Evolutionary conservation across 2,797 vertebrate species (phyloP), one percentile per base, ranked within the genome.

Genomic region (Hemitrygon akajei): DNA sequence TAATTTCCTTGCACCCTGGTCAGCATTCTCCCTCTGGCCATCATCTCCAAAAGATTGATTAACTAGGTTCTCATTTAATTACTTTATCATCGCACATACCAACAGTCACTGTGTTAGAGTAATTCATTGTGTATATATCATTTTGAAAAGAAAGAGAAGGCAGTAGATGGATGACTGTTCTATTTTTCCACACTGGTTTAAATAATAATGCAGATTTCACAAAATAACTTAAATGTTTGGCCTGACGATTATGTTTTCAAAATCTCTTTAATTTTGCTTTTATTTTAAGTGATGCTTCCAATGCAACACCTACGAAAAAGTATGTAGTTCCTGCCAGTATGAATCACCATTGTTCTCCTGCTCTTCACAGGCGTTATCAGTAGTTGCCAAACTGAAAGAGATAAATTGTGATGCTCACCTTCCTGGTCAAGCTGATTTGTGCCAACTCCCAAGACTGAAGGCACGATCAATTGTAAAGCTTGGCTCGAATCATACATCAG

Each of bases 311-410:
- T 5, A 84, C 18, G 60, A 66, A 34, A 66, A 66, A 34, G 30
- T n/a, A 34, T 66, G n/a, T 40, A 37, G 79, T 20, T 27, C 47
- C 25, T 56, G 10, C 47, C 25, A 7, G 58, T 87, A n/a, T 63
- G 84, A 66, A 66, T 63, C 58, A 87, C 30, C 14, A 20, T 87
- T 87, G 30, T 66, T 34, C 84, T 60, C 11, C 82, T 30, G 30
- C n/a, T 63, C 30, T 87, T 87, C 84, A 87, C 30, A 14, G 5
- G 27, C 18, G 58, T n/a, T 86, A 58, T 86, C 82, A 86, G 58
- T 56, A 30, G 82, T 86, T 86, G 56, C 56, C 30, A 63, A 60
- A 86, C 16, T 86, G 58, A 87, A 87, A 87, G 84, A 87, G 84
- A 87, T 60, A 87, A 87, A 66, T 87, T 34, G 30, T 87, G 30